Percentiles rank a stretch among this genome's conserved stretches.
Evolutionary conservation across 2,797 vertebrate species (phyloP).

Genomic region (Smutsia gigantea): DNA sequence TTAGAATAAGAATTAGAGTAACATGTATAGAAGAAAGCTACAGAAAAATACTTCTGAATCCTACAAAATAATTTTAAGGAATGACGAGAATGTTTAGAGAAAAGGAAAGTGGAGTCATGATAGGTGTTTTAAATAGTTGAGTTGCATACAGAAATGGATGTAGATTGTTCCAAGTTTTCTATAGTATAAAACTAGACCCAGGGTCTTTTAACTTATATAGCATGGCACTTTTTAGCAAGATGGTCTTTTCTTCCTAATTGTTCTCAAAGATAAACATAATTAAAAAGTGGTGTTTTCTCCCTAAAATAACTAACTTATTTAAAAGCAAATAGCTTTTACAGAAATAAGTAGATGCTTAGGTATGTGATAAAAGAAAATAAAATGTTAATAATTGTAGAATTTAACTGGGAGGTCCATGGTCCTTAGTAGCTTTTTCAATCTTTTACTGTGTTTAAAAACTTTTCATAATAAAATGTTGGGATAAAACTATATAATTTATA

Average conservation of each 20-base stretch:
- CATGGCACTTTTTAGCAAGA: background rate
- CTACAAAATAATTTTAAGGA: conserved; percentile 31
- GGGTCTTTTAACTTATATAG: background rate
- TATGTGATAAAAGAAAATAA: conserved; percentile 4
- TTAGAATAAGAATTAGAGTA: conserved; percentile 33
- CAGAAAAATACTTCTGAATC: conserved; percentile 26
- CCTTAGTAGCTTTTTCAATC: background rate
- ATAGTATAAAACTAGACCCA: background rate
- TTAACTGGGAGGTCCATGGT: background rate
- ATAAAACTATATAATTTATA: conserved; percentile 20
- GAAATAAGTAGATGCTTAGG: background rate
- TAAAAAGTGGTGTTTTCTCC: background rate
- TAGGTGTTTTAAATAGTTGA: background rate
- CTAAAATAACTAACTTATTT: background rate
- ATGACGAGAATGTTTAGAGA: background rate
- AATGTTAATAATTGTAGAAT: background rate
- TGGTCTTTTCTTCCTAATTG: background rate
- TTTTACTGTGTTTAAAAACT: background rate
- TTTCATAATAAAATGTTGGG: background rate
- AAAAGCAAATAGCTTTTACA: background rate
- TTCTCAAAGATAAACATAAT: background rate
- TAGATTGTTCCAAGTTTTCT: background rate
- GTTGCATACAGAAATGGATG: background rate
- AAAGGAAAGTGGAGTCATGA: background rate
- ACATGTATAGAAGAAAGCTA: background rate